Evolutionary conservation across 2,113 vertebrate genomes (phyloP).

Genomic region (Kobus ellipsiprymnus): DNA sequence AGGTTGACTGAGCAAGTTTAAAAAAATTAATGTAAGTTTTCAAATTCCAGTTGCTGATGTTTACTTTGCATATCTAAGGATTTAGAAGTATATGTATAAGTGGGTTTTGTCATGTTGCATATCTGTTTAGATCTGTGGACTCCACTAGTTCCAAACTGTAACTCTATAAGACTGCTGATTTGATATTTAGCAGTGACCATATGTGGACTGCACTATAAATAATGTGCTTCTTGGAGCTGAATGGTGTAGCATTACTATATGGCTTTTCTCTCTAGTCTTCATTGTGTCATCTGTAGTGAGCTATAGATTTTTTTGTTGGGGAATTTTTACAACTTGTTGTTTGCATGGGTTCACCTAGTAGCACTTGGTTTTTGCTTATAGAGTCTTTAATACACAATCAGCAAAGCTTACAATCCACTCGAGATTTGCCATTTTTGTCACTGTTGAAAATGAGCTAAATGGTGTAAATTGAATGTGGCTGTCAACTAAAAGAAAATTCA

Average conservation of each 20-base stretch:
- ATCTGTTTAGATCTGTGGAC: conserved; percentile 86
- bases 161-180: conserved; percentile 80
- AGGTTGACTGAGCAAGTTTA: conserved; percentile 19
- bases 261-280: conserved; percentile 91
- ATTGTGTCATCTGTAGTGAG: conserved; percentile 97
- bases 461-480: background rate
- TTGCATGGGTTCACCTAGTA: conserved; percentile 96
- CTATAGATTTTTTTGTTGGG: conserved; percentile 91
- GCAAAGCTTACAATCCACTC: conserved; percentile 89
- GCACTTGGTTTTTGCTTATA: conserved; percentile 86
- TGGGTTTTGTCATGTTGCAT: conserved; percentile 65
- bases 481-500: conserved; percentile 55
- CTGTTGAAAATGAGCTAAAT: background rate
- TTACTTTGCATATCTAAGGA: background rate
- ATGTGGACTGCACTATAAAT: conserved; percentile 79
- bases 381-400: conserved; percentile 91
- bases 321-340: conserved; percentile 87
- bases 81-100: background rate
- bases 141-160: conserved; percentile 82
- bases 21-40: conserved; percentile 43
- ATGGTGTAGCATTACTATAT: conserved; percentile 89
- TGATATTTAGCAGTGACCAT: conserved; percentile 84
- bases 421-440: conserved; percentile 71
- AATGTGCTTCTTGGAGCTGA: conserved; percentile 83
- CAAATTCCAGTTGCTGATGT: conserved; percentile 24